Evolutionary conservation across 2,888 invertebrate species (phyloP).

Genomic region (Pammene fasciana): DNA sequence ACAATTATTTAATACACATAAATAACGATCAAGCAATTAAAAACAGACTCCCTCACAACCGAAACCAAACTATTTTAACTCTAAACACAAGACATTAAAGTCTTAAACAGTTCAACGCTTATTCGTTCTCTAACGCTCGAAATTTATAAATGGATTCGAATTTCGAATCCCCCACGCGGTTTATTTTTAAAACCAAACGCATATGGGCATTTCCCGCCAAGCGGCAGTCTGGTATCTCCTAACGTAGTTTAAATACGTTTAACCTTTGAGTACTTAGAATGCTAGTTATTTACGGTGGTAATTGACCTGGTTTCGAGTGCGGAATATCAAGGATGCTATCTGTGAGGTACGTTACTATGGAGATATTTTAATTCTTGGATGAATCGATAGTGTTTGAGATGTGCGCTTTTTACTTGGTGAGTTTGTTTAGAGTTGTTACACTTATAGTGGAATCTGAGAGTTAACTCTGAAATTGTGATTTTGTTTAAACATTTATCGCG

Average conservation of each 20-base stretch:
- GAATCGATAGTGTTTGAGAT: slow-evolving; percentile 48
- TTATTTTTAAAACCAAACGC: slow-evolving; percentile 71
- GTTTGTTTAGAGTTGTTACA: slow-evolving; percentile 1
- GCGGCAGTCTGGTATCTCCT: slow-evolving; percentile 60
- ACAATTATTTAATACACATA: slow-evolving; percentile 66
- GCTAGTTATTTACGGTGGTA: slow-evolving; percentile 44
- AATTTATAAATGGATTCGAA: slow-evolving; percentile 65
- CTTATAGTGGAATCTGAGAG: neutral
- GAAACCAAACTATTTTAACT: neutral
- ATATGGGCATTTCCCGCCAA: slow-evolving; percentile 72
- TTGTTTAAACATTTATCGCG: too few relatives aligned
- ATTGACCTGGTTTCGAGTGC: slow-evolving; percentile 71
- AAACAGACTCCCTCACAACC: slow-evolving; percentile 59
- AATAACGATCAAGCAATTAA: slow-evolving; percentile 72
- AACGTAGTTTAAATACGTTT: slow-evolving; percentile 53
- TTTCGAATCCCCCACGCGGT: slow-evolving; percentile 73
- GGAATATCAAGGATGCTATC: slow-evolving; percentile 56
- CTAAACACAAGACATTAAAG: neutral
- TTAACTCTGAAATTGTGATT: too few relatives aligned
- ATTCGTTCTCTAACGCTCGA: slow-evolving; percentile 53
- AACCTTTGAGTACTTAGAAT: slow-evolving; percentile 49
- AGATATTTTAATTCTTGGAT: slow-evolving; percentile 54
- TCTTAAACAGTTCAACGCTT: neutral
- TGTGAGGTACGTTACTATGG: slow-evolving; percentile 71
- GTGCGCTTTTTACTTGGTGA: slow-evolving; percentile 27